These are phyloP conservation scores for Atherinosoma microstoma DNA, from an alignment of 2,797 vertebrate genomes.

Conservation along the genomic window DNA sequence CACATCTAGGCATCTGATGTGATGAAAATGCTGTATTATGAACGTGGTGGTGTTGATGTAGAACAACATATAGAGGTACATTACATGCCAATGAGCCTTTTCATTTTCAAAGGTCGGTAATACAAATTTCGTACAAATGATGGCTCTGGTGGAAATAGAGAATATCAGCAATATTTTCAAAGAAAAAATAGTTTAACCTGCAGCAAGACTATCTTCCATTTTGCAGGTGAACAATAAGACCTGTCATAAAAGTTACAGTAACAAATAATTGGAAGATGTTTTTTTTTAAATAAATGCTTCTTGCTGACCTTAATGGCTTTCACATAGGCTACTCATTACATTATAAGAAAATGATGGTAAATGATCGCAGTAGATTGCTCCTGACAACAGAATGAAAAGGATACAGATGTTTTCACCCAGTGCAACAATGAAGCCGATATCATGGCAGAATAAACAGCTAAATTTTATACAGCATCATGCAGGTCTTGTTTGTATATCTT, in stretches of 20 bases:
- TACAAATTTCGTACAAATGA: not conserved
- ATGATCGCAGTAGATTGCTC: too few species aligned
- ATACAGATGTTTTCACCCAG: too few species aligned
- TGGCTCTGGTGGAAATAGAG: not conserved
- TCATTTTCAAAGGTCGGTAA: not conserved
- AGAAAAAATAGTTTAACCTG: not conserved
- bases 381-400: too few species aligned
- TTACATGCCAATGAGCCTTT: not conserved
- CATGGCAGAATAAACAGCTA: not conserved
- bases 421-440: not conserved
- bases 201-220: not conserved
- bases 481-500: too few species aligned
- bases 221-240: not conserved
- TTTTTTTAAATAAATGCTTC: not conserved
- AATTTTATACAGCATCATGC: not conserved
- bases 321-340: too few species aligned
- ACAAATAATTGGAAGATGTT: too few species aligned
- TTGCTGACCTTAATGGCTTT: too few species aligned
- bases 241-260: not conserved
- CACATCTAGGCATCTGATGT: too few species aligned
- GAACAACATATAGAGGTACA: not conserved
- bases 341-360: too few species aligned
- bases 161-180: not conserved
- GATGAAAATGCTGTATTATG: not conserved
- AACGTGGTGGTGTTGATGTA: too few species aligned